Percentiles rank a stretch among this genome's conserved stretches.
Evolutionary conservation across 2,113 vertebrate genomes (phyloP).

Genomic region (Onychostoma macrolepis): DNA sequence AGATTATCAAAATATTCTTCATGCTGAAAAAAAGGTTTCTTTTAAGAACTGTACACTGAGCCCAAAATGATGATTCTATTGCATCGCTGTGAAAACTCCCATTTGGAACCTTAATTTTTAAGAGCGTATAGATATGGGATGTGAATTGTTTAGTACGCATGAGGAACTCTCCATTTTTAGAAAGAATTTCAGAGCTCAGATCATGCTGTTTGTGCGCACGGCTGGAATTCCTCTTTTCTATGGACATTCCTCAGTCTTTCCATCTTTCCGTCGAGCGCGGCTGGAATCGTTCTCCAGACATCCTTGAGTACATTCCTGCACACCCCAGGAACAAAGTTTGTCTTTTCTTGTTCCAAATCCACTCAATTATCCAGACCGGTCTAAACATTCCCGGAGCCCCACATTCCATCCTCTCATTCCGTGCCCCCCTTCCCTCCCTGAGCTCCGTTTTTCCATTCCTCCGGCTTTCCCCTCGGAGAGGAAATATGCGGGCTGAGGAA

Average conservation of each 20-base stretch:
- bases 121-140: neutral
- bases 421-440: constrained; percentile 60
- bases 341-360: constrained; percentile 83
- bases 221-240: constrained; percentile 55
- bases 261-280: constrained; percentile 60
- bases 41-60: too few species aligned
- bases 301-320: constrained; percentile 78
- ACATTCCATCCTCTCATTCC: constrained; percentile 73
- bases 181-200: neutral
- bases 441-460: constrained; percentile 62
- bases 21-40: too few species aligned
- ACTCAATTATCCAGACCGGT: constrained; percentile 81
- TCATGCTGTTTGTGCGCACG: neutral
- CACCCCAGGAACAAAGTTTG: constrained; percentile 72
- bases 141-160: neutral
- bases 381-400: constrained; percentile 78
- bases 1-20: too few species aligned
- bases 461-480: constrained; percentile 54
- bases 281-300: constrained; percentile 80
- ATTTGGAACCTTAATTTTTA: neutral
- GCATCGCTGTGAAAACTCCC: neutral
- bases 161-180: neutral
- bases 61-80: neutral
- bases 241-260: constrained; percentile 64
- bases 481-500: constrained; percentile 52